Evolutionary conservation across 2,797 vertebrate species (phyloP).

Genomic region (Artibeus lituratus): DNA sequence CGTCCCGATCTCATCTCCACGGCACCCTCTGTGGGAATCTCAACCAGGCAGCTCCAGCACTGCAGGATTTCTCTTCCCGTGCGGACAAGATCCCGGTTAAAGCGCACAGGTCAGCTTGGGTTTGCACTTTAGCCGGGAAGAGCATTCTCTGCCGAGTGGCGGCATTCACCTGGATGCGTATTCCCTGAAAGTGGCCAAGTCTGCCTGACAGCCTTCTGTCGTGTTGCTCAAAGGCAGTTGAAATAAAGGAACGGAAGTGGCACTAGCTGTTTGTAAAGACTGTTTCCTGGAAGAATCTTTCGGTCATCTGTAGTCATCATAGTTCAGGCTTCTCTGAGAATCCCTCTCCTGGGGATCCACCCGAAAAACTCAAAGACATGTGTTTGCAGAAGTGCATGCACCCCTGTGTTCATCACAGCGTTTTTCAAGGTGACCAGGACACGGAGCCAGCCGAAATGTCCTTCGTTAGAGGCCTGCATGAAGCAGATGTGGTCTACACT

Average conservation of each 20-base stretch:
- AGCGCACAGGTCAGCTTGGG: neutral
- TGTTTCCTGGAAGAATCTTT: neutral
- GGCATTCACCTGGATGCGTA: neutral
- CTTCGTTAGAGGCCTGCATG: no score
- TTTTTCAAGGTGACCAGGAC: no score
- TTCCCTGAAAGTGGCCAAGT: neutral
- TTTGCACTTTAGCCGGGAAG: neutral
- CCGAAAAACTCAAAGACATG: no score
- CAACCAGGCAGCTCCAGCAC: neutral
- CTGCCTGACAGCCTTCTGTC: neutral
- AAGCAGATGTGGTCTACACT: no score
- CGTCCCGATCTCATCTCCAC: neutral
- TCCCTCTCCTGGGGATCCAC: no score
- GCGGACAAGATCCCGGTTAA: conserved; percentile 7
- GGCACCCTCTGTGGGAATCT: neutral
- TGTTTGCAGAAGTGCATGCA: no score
- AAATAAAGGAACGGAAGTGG: neutral
- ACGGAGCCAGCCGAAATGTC: no score
- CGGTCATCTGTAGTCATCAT: neutral
- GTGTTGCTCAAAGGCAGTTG: neutral
- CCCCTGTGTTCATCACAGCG: no score
- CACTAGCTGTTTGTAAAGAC: neutral
- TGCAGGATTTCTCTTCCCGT: neutral
- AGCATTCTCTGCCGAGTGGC: neutral
- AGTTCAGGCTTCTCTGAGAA: neutral